Base-by-base conservation (phyloP, 1,140 invertebrate species). In the Monomorium pharaonis region DNA sequence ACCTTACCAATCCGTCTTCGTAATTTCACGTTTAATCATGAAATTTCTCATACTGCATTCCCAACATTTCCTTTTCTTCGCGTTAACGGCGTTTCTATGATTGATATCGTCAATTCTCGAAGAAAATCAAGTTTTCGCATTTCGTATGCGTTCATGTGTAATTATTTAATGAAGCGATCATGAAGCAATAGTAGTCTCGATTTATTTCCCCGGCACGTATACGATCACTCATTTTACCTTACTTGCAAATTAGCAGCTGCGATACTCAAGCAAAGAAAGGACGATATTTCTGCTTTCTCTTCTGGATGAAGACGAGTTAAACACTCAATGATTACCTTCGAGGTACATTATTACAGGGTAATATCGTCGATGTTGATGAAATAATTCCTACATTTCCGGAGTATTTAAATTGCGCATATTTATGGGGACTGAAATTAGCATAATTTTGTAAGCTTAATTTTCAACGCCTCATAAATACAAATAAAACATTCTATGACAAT, bases 1-100 rank as follows among this genome's bases (percentile, higher is more conserved):
- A 84, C 9, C 83, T n/a, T 18, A 37, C 70, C 58, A 87, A 78
- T 89, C 27, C 74, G 62, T 89, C 84, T 83, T 86, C 84, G 42
- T 47, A 84, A 86, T 83, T 88, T 86, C 56, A 89, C 87, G 72
- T 83, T 27, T 27, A 56, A 70, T 56, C 67, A 9, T 44, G 37
- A 44, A 81, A 58, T 81, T n/a, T 72, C 49, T 30, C 24, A 42
- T 14, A 42, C n/a, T 49, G 77, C 21, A n/a, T 42, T 7, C 18
- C 12, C 21, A 67, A 24, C 37, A 21, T 72, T 72, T 58, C 51
- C 54, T 58, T 72, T 58, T 44, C 49, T 44, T 44, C 24, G 5
- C 51, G 42, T 33, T 30, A 18, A n/a, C 51, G 33, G 0, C 78
- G 27, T 24, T 80, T 24, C 63, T 54, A 47, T 44, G 27, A 33